Evolutionary conservation across 2,113 vertebrate genomes (phyloP).

Genomic region (Carassius carassius): DNA sequence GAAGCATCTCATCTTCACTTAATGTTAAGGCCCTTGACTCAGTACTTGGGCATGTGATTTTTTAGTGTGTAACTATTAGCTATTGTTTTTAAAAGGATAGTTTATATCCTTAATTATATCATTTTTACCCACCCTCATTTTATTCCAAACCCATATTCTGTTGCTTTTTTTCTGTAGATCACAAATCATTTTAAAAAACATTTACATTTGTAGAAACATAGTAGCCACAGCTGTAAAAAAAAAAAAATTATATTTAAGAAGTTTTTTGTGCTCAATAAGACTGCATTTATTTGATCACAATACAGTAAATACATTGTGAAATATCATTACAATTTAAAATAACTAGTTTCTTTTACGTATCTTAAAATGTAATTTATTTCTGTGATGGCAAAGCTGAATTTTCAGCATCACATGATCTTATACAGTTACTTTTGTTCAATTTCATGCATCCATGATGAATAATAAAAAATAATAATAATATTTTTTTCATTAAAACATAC

Average conservation of each 20-base stretch:
- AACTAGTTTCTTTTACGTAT: not conserved
- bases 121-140: not conserved
- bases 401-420: too few species aligned
- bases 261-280: too few species aligned
- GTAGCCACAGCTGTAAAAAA: not conserved
- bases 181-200: not conserved
- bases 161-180: too few species aligned
- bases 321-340: too few species aligned
- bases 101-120: not conserved
- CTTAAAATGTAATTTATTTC: not conserved
- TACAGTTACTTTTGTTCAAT: too few species aligned
- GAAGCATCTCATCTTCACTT: conserved; percentile 4
- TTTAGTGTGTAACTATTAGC: not conserved
- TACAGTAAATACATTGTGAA: too few species aligned
- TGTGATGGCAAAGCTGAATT: not conserved
- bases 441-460: too few species aligned
- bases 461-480: too few species aligned
- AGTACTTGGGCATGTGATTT: not conserved
- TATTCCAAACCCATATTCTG: not conserved
- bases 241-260: too few species aligned
- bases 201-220: not conserved
- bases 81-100: not conserved
- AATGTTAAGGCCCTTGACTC: not conserved
- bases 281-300: too few species aligned
- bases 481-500: too few species aligned